Evolutionary conservation across 2,888 invertebrate genomes (phyloP).

Genomic region (Ctena decussata): DNA sequence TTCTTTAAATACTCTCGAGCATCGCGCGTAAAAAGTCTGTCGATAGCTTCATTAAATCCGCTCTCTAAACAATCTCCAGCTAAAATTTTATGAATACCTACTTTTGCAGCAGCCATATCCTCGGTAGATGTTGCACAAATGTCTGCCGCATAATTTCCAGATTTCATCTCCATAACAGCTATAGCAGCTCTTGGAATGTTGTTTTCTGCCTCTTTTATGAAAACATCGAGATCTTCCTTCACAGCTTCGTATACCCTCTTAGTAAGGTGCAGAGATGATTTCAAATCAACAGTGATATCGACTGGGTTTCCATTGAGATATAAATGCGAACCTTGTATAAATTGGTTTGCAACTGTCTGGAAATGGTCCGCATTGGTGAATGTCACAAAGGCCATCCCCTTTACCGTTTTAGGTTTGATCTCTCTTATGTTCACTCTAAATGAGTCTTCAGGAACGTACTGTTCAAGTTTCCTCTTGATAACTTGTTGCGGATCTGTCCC

Average conservation of each 20-base stretch:
- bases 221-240: conserved; percentile 45
- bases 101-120: conserved; percentile 58
- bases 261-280: conserved; percentile 53
- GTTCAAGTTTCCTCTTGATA: background rate
- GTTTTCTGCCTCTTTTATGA: conserved; percentile 22
- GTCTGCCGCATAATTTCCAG: conserved; percentile 60
- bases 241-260: conserved; percentile 54
- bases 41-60: conserved; percentile 32
- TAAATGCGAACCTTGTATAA: background rate
- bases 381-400: conserved; percentile 60
- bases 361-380: conserved; percentile 71
- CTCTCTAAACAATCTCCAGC: conserved; percentile 63
- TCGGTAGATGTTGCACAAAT: conserved; percentile 56
- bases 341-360: conserved; percentile 36
- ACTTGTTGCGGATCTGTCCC: background rate
- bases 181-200: conserved; percentile 9
- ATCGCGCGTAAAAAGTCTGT: conserved; percentile 57
- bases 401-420: conserved; percentile 44
- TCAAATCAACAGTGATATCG: conserved; percentile 43
- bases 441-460: conserved; percentile 1
- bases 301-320: conserved; percentile 23
- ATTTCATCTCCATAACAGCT: conserved; percentile 32
- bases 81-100: conserved; percentile 54
- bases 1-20: conserved; percentile 53
- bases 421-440: conserved; percentile 56